Evolutionary conservation across 1,140 invertebrate species (phyloP), one percentile per base, ranked within the genome.

Genomic region (Lineus longissimus): DNA sequence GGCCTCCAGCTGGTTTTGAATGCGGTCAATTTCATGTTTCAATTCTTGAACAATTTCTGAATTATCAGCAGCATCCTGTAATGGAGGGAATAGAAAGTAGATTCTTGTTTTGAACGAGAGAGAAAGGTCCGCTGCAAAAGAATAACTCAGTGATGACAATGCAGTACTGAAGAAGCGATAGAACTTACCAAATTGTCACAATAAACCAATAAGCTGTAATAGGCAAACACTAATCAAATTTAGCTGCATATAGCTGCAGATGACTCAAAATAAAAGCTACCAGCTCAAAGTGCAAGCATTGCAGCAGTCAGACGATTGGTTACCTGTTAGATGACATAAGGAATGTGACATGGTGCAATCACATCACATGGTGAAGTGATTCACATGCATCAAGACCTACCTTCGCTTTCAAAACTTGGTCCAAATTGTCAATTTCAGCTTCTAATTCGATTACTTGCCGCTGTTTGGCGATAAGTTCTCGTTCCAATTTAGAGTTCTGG

Each of bases 331-430:
- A n/a, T n/a, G n/a, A n/a, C n/a, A n/a, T n/a, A n/a, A n/a, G n/a
- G n/a, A n/a, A n/a, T n/a, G n/a, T n/a, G n/a, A n/a, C n/a, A n/a
- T n/a, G 4, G 33, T 7, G 33, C 33, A 7, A 4, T 36, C 33
- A 36, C 6, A 15, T 36, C 33, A 36, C 33, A 36, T 15, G 33
- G 15, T 36, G 6, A 4, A 36, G 33, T 36, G 33, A 7, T n/a
- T 51, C n/a, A n/a, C n/a, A 7, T 7, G 9, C n/a, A n/a, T 51
- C 47, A n/a, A 51, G 6, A 27, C 47, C n/a, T 51, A 51, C 47
- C 47, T 51, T 51, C n/a, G 47, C n/a, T 23, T 51, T 51, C n/a
- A 51, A 23, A 51, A 51, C 47, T 4, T 51, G n/a, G n/a, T 51
- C 47, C 25, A 51, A 51, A 51, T 51, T 51, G 47, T 51, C 25